These are phyloP conservation scores for Rhyacophila brunnea DNA, from an alignment of 1,140 invertebrate genomes.

Conservation along the genomic window DNA sequence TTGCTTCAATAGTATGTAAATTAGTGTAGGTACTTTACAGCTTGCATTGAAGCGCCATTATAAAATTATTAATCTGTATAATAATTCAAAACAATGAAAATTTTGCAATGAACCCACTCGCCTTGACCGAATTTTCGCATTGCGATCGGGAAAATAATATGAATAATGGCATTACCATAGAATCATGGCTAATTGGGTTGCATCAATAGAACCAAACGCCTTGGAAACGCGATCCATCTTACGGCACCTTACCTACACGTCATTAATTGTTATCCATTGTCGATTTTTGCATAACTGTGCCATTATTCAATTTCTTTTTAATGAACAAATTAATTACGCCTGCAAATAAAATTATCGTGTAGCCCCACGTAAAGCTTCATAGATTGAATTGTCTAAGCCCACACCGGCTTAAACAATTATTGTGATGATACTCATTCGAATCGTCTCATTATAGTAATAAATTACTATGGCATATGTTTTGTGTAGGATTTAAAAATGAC, in stretches of 20 bases:
- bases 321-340: slow-evolving; percentile 18
- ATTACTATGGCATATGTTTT: no score
- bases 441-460: no score
- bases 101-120: slow-evolving; percentile 20
- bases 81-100: slow-evolving; percentile 19
- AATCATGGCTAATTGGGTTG: slow-evolving; percentile 22
- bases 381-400: no score
- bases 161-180: slow-evolving; percentile 30
- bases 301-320: slow-evolving; percentile 9
- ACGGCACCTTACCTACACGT: slow-evolving; percentile 1
- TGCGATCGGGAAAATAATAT: slow-evolving; percentile 20
- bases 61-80: not conserved
- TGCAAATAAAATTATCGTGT: not conserved
- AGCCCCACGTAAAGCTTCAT: no score
- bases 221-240: slow-evolving; percentile 27
- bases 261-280: slow-evolving; percentile 12
- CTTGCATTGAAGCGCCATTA: no score
- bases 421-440: no score
- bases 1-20: no score
- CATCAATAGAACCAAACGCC: slow-evolving; percentile 14
- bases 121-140: slow-evolving; percentile 26
- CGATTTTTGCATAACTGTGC: not conserved
- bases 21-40: no score
- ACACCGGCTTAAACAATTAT: no score
- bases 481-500: no score